Percentiles rank a stretch among this genome's conserved stretches.
Evolutionary conservation across 1,140 invertebrate genomes (phyloP).

Genomic region (Zophobas morio): DNA sequence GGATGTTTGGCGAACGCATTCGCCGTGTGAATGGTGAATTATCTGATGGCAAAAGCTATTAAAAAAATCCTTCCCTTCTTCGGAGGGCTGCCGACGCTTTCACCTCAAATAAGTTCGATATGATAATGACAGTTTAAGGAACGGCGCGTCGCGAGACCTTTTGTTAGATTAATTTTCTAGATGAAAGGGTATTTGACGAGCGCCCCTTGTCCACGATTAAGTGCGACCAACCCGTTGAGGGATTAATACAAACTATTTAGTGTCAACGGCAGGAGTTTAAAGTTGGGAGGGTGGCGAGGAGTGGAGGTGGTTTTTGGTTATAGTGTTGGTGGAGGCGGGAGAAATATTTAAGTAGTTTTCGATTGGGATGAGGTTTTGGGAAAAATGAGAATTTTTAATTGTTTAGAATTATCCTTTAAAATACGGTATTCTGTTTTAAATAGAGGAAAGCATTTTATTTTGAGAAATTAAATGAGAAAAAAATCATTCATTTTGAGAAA

Average conservation of each 20-base stretch:
- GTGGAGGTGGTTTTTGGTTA: no score
- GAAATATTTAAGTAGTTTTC: no score
- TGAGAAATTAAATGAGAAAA: no score
- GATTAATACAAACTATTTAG: slow-evolving; percentile 48
- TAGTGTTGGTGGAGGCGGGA: no score
- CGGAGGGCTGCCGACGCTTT: background rate
- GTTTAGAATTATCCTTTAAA: no score
- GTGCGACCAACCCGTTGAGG: slow-evolving; percentile 32
- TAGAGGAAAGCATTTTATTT: no score
- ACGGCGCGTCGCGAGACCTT: background rate
- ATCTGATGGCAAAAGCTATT: slow-evolving; percentile 37
- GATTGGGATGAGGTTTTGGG: no score
- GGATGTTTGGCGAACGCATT: slow-evolving; percentile 45
- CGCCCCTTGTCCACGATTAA: slow-evolving; percentile 32
- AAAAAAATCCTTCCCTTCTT: slow-evolving; percentile 10
- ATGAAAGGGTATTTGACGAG: slow-evolving; percentile 30
- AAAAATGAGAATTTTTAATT: no score
- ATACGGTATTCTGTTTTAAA: no score
- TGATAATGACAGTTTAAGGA: slow-evolving; percentile 36
- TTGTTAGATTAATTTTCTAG: slow-evolving; percentile 38
- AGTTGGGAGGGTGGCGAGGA: background rate
- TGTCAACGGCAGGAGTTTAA: slow-evolving; percentile 45
- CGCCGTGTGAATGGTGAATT: slow-evolving; percentile 44
- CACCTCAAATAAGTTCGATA: slow-evolving; percentile 26
- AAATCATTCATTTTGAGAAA: no score